Conservation (phyloP, 37 sponge, comb jelly and placozoan genomes). For the Cliona cf. orientalis region DNA sequence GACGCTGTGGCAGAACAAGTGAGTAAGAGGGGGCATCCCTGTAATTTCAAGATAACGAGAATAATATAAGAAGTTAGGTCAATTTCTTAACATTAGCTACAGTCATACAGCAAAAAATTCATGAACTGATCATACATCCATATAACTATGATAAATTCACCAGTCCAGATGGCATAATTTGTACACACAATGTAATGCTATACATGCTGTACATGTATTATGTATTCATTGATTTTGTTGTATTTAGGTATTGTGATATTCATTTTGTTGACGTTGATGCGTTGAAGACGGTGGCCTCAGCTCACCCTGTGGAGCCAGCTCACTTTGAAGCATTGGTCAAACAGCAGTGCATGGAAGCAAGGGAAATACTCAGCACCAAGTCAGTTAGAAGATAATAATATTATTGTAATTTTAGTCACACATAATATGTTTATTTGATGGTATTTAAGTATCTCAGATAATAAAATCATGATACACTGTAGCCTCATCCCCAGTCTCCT, state of each 20-base stretch:
- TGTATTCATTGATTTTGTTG: background rate
- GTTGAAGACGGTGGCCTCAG: constrained; percentile 13
- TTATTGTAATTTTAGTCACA: background rate
- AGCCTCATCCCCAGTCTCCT: background rate
- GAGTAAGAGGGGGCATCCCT: background rate
- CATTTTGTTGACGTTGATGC: constrained; percentile 59
- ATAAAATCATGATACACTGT: background rate
- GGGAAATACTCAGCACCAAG: constrained; percentile 50
- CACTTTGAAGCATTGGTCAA: constrained; percentile 67
- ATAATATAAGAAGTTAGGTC: no score
- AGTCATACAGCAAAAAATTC: background rate
- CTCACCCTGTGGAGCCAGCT: constrained; percentile 45
- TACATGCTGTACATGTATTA: background rate
- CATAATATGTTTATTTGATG: background rate
- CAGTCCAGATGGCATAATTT: no score
- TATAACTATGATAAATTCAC: background rate
- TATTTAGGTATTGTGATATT: constrained; percentile 59
- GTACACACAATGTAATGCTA: background rate
- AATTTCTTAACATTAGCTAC: background rate
- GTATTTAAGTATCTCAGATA: background rate
- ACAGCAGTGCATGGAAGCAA: constrained; percentile 65
- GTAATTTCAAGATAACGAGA: no score
- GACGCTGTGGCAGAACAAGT: constrained; percentile 87
- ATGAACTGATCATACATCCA: background rate
- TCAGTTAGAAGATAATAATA: constrained; percentile 11